These are phyloP conservation scores for Drosophila pachea DNA, from an alignment of 1,140 invertebrate genomes.

Conservation along the genomic window DNA sequence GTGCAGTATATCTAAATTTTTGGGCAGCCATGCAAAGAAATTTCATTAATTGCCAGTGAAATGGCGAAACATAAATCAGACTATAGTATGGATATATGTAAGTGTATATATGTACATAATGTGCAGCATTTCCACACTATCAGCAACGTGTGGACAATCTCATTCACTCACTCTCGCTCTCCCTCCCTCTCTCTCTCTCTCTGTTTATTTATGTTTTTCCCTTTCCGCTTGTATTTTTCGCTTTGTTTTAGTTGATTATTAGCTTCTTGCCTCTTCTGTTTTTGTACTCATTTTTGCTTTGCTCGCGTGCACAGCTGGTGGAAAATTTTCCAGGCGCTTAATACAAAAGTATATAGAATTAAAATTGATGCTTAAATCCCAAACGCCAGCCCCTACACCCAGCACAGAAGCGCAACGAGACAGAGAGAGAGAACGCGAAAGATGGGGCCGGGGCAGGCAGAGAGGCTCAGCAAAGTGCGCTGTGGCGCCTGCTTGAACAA, in stretches of 20 bases:
- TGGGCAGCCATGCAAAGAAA: constrained; percentile 39
- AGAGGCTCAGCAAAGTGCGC: constrained; percentile 24
- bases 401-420: background rate
- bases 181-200: constrained; percentile 18
- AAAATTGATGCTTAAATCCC: constrained; percentile 63
- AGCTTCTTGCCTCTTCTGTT: constrained; percentile 22
- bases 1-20: constrained; percentile 35
- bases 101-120: constrained; percentile 1
- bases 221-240: constrained; percentile 30
- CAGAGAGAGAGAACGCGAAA: background rate
- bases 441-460: background rate
- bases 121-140: constrained; percentile 32
- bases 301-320: constrained; percentile 58
- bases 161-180: constrained; percentile 1
- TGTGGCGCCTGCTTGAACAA: constrained; percentile 60
- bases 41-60: constrained; percentile 32
- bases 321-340: constrained; percentile 71
- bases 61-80: constrained; percentile 1
- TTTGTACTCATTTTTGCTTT: constrained; percentile 24
- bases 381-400: constrained; percentile 10
- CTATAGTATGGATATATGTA: constrained; percentile 3
- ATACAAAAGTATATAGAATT: constrained; percentile 65
- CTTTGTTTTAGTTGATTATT: constrained; percentile 37
- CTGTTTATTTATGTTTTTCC: constrained; percentile 66
- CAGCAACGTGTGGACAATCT: constrained; percentile 42